Evolutionary conservation across 2,113 vertebrate species (phyloP).

Genomic region (Neotragus pygmaeus): DNA sequence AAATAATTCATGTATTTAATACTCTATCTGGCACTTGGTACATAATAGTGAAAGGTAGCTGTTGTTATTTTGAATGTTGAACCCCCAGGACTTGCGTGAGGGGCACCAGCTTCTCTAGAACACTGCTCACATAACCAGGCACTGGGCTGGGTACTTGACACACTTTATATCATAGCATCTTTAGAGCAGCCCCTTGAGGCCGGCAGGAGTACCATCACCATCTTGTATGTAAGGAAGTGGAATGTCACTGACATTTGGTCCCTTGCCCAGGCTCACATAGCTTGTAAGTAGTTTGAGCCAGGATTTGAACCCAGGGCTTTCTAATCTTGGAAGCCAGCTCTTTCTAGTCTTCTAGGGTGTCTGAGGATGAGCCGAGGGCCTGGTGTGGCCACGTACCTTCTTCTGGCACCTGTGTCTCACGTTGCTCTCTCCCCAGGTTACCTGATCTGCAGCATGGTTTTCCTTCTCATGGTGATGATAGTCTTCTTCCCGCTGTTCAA

Average conservation of each 20-base stretch:
- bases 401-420: too few species aligned
- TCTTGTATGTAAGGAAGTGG: not conserved
- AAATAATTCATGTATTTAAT: not conserved
- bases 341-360: not conserved
- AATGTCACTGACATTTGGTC: not conserved
- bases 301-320: not conserved
- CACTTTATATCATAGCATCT: accelerated
- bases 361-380: not conserved
- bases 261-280: not conserved
- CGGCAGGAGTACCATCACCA: not conserved
- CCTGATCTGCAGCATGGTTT: constrained; percentile 42
- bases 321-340: not conserved
- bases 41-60: not conserved
- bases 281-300: not conserved
- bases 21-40: not conserved
- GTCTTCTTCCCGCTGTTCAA: constrained; percentile 76
- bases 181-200: not conserved
- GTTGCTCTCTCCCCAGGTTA: constrained; percentile 75
- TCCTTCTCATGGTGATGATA: constrained; percentile 71
- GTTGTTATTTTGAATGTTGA: not conserved
- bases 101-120: not conserved
- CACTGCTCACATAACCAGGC: not conserved
- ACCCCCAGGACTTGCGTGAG: too few species aligned
- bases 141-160: not conserved
- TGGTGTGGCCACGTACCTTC: not conserved